Evolutionary conservation across 2,797 vertebrate genomes (phyloP), one percentile per base, ranked within the genome.

Genomic region (Aselliscus stoliczkanus): DNA sequence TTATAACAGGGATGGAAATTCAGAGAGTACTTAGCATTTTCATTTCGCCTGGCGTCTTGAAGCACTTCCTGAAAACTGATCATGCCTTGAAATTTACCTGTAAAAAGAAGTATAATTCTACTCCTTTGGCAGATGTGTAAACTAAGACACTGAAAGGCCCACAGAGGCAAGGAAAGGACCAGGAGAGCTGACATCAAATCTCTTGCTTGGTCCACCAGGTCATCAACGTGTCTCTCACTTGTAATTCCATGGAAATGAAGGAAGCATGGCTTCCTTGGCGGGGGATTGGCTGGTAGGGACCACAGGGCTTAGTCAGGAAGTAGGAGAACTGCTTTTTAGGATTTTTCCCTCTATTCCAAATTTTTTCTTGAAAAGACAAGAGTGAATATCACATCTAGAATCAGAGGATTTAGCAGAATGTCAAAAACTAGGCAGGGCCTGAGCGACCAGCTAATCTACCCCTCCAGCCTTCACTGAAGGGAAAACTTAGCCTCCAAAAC

Each of bases 21-120:
- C 96, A 94, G 95, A 77, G 80, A 54, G 75, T 23, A 81, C 69
- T 70, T 27, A 86, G 86, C 76, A 89, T 50, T 90, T 89, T 80
- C 92, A 42, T 91, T 84, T 88, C 0, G 0, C 95, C 97, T 87
- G 84, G 62, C 67, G 88, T 97, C 97, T 96, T 91, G 93, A 95
- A 96, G 97, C 90, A 96, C 97, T 95, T 96, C 93, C 96, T 97
- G 96, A 98, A 97, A 96, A 97, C 95, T 97, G 97, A 96, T 95
- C 94, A 64, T 95, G 96, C 96, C 94, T 96, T 96, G 87, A 96
- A 93, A 95, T 95, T 94, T 90, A 96, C 97, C 97, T 97, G 97
- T 96, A 94, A 95, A 96, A 95, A 88, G 84, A 95, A 97, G 84
- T 69, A 73, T 34, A 52, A 79, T 27, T 94, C 96, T 87, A 96